Evolutionary conservation across 1,140 invertebrate species (phyloP).

Genomic region (Phenacoccus solenopsis): DNA sequence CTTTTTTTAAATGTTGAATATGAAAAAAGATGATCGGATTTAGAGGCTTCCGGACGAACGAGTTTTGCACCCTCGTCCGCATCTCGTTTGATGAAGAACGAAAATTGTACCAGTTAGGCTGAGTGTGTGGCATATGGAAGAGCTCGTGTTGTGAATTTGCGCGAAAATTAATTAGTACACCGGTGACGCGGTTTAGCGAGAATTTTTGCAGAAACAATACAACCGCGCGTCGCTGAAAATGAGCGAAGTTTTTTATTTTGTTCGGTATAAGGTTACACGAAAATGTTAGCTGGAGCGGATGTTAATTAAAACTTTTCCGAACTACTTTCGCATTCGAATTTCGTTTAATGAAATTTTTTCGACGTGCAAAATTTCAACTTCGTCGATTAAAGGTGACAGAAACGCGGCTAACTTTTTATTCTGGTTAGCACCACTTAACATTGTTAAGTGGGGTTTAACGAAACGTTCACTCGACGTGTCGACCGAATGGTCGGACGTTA

Average conservation of each 20-base stretch:
- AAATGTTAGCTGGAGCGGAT: background rate
- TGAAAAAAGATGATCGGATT: background rate
- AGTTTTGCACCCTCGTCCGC: too few species aligned
- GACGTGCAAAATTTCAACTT: background rate
- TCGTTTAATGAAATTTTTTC: background rate
- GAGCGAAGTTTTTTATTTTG: background rate
- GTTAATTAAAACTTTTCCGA: background rate
- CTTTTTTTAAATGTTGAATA: background rate
- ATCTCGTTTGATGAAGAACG: too few species aligned
- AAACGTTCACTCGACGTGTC: too few species aligned
- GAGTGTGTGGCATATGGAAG: too few species aligned
- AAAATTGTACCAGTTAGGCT: too few species aligned
- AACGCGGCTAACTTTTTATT: slow-evolving; percentile 1
- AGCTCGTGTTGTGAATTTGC: background rate
- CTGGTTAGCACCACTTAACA: background rate
- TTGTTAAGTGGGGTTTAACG: background rate
- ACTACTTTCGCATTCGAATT: background rate
- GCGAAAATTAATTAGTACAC: background rate
- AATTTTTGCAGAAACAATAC: background rate
- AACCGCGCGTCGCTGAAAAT: background rate
- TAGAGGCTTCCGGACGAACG: too few species aligned
- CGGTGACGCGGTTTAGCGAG: background rate
- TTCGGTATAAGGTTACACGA: background rate
- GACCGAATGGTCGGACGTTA: too few species aligned
- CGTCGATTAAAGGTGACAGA: background rate